These are phyloP conservation scores for Dryadula phaetusa DNA, from an alignment of 2,888 invertebrate species.

Conservation along the genomic window DNA sequence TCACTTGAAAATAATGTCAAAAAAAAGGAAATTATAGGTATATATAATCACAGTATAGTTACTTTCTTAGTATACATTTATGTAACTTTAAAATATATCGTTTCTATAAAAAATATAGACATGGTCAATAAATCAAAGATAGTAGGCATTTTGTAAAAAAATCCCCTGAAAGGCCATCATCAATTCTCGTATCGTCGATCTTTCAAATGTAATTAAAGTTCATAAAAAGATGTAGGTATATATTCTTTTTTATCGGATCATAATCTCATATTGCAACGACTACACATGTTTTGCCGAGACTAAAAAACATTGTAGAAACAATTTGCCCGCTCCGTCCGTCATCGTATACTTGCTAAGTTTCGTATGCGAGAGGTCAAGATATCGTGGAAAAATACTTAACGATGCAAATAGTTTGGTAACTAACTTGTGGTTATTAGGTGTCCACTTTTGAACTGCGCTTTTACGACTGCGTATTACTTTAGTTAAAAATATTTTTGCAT, in stretches of 20 bases:
- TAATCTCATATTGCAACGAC: constrained; percentile 7
- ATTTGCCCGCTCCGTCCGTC: background rate
- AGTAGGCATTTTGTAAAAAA: background rate
- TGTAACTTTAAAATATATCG: background rate
- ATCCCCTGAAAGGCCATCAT: constrained; percentile 3
- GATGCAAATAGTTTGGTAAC: constrained; percentile 73
- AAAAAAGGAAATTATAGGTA: background rate
- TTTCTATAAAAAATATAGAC: constrained; percentile 8
- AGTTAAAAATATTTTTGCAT: constrained; percentile 13
- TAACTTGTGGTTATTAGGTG: constrained; percentile 68
- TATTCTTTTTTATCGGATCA: constrained; percentile 6
- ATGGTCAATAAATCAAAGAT: constrained; percentile 9
- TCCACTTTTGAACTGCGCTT: constrained; percentile 58
- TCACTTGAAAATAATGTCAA: background rate
- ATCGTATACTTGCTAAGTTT: constrained; percentile 13
- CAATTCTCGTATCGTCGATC: constrained; percentile 17
- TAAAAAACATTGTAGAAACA: constrained; percentile 3
- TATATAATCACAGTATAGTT: background rate
- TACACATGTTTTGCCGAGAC: background rate
- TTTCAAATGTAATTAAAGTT: constrained; percentile 25
- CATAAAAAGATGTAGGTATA: constrained; percentile 19
- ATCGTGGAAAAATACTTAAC: constrained; percentile 71
- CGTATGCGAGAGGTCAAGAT: constrained; percentile 40
- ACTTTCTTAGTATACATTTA: background rate
- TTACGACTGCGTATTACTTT: constrained; percentile 53